Conservation (phyloP, 2,113 vertebrate species). For the Eidolon helvum region DNA sequence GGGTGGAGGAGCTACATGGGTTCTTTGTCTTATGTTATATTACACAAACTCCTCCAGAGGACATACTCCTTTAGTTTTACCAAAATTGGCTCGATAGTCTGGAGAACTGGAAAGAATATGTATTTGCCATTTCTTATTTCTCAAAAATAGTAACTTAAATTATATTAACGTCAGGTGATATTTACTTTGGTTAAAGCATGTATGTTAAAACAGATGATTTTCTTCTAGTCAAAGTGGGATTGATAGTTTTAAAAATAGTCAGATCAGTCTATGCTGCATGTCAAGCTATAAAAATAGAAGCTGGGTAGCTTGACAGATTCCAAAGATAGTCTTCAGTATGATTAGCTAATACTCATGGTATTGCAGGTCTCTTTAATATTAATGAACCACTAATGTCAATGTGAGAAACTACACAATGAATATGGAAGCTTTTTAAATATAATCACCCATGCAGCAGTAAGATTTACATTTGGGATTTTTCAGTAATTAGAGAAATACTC, state of each 20-base stretch:
- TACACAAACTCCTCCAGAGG: not conserved
- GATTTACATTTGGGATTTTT: constrained; percentile 69
- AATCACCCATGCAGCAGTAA: constrained; percentile 52
- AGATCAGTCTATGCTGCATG: constrained; percentile 1
- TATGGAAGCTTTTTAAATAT: constrained; percentile 57
- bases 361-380: constrained; percentile 69
- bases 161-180: constrained; percentile 46
- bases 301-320: constrained; percentile 46
- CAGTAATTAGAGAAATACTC: constrained; percentile 73
- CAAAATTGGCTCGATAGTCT: not conserved
- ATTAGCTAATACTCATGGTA: constrained; percentile 64
- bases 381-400: constrained; percentile 68
- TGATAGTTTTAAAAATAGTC: constrained; percentile 39
- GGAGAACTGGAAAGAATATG: not conserved
- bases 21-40: not conserved
- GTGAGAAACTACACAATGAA: constrained; percentile 49
- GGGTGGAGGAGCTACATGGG: not conserved
- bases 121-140: constrained; percentile 26
- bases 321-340: constrained; percentile 72
- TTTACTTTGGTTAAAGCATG: constrained; percentile 34
- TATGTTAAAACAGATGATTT: constrained; percentile 42
- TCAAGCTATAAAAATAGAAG: constrained; percentile 43
- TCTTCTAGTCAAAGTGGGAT: constrained; percentile 30
- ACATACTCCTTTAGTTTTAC: not conserved
- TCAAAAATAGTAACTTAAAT: constrained; percentile 46